A percentile compares a stretch with the other conserved stretches of the same genome.
These are phyloP conservation scores for Steromphala cineraria DNA, from an alignment of 2,888 invertebrate species.

Conservation along the genomic window DNA sequence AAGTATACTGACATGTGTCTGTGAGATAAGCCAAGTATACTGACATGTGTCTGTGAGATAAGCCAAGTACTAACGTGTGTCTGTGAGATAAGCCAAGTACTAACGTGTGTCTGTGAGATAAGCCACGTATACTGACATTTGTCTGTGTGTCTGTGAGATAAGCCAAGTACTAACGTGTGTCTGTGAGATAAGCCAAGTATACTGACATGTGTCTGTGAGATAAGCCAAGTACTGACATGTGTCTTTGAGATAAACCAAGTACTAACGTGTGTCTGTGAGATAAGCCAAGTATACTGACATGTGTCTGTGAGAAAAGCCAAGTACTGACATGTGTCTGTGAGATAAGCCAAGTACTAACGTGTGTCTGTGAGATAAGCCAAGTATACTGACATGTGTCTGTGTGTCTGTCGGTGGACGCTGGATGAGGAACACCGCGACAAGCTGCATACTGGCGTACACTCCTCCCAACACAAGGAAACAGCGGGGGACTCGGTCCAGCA, in stretches of 20 bases:
- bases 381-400: not conserved
- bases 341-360: not conserved
- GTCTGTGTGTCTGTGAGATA: not conserved
- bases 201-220: too few relatives aligned
- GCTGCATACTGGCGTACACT: not conserved
- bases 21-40: not conserved
- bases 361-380: not conserved
- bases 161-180: too few relatives aligned
- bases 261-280: not conserved
- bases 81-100: not conserved
- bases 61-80: too few relatives aligned
- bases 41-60: not conserved
- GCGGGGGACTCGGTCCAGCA: not conserved
- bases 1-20: too few relatives aligned
- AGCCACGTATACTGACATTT: not conserved
- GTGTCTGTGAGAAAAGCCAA: slow-evolving; percentile 1
- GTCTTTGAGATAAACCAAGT: too few relatives aligned
- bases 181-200: too few relatives aligned
- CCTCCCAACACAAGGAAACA: not conserved
- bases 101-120: too few relatives aligned
- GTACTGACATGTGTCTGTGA: not conserved
- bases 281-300: not conserved
- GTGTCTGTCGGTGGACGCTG: not conserved
- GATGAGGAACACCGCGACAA: not conserved
- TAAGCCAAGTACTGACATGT: too few relatives aligned